Evolutionary conservation across 2,797 vertebrate genomes (phyloP).

Genomic region (Streptopelia turtur): DNA sequence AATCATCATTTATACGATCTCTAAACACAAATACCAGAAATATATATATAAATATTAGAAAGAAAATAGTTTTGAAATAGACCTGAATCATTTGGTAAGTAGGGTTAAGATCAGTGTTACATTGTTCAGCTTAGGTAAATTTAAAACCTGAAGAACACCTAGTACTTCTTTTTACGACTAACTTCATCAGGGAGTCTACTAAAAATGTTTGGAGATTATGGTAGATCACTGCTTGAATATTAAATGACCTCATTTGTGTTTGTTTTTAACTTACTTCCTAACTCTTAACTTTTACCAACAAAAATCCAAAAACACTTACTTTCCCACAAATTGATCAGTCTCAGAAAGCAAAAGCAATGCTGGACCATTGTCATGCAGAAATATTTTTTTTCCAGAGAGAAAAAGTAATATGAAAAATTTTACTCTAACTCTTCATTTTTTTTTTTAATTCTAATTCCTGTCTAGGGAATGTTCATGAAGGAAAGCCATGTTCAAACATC

Average conservation of each 20-base stretch:
- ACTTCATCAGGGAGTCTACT: not conserved
- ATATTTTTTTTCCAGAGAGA: not conserved
- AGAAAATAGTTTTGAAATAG: constrained; percentile 3
- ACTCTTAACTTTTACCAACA: not conserved
- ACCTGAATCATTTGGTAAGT: not conserved
- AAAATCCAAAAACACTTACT: accelerated
- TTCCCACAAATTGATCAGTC: not conserved
- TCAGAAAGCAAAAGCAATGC: not conserved
- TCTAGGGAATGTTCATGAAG: not conserved
- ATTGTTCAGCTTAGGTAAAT: not conserved
- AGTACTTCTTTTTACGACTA: not conserved
- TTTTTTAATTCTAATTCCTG: not conserved
- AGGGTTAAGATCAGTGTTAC: not conserved
- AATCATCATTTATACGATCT: constrained; percentile 31
- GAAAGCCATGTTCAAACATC: not conserved
- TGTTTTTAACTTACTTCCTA: not conserved
- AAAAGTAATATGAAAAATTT: not conserved
- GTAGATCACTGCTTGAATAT: not conserved
- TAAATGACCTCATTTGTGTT: not conserved
- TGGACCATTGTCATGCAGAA: not conserved
- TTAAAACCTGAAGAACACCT: not conserved
- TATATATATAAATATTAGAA: constrained; percentile 6
- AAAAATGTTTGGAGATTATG: not conserved
- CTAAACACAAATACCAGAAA: constrained; percentile 27
- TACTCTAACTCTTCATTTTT: not conserved